phyloP scores from a whole-genome alignment of 1,140 invertebrate species.

The Riptortus pedestris region DNA sequence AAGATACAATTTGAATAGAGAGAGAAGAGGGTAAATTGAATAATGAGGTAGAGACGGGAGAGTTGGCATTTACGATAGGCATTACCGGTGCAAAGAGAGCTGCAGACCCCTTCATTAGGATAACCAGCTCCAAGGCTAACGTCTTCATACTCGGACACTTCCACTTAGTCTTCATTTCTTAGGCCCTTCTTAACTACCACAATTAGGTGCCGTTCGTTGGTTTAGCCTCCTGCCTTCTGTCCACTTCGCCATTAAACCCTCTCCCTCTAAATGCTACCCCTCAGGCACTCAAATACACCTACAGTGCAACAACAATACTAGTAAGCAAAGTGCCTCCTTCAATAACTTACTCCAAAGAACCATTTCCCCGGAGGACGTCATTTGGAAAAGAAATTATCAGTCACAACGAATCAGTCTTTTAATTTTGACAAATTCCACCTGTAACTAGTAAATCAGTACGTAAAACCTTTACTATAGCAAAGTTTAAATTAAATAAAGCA shows the following conservation, averaged over 20 bases:
- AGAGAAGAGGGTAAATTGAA: slow-evolving; percentile 18
- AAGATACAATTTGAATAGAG: too few relatives aligned
- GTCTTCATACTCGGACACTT: slow-evolving; percentile 7
- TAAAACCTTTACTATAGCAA: too few relatives aligned
- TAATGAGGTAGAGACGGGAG: not conserved
- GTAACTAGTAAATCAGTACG: too few relatives aligned
- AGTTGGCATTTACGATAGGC: slow-evolving; percentile 18
- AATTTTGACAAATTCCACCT: too few relatives aligned
- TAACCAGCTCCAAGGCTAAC: slow-evolving; percentile 1
- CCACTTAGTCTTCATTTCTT: not conserved
- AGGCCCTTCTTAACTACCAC: slow-evolving; percentile 9
- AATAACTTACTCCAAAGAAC: too few relatives aligned
- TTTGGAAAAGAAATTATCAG: too few relatives aligned
- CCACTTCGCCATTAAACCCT: not conserved
- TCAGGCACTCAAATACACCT: too few relatives aligned
- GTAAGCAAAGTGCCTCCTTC: too few relatives aligned
- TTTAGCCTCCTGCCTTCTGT: not conserved
- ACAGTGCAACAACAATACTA: too few relatives aligned
- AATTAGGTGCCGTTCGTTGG: not conserved
- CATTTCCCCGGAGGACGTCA: too few relatives aligned
- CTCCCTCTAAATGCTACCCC: not conserved
- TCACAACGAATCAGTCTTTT: too few relatives aligned
- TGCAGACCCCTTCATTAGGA: not conserved
- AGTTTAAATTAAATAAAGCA: too few relatives aligned
- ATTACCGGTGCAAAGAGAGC: slow-evolving; percentile 1